These are phyloP conservation scores for Caenorhabditis brenneri DNA, from an alignment of 1,140 invertebrate genomes.

Conservation along the genomic window DNA sequence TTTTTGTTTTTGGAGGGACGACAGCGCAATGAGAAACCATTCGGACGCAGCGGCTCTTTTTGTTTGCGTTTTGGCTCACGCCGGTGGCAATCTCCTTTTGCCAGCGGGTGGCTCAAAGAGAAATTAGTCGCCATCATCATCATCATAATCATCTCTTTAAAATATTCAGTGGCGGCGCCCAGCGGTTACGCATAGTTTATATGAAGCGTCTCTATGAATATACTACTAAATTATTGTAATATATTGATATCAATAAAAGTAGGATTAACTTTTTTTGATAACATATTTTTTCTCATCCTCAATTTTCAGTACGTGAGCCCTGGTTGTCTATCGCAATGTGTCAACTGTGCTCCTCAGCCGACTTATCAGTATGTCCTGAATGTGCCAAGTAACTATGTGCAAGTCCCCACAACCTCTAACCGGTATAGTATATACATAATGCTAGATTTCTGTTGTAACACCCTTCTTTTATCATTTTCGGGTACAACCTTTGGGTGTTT, in stretches of 20 bases:
- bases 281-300: background rate
- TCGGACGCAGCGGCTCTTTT: slow-evolving; percentile 29
- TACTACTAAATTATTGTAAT: slow-evolving; percentile 21
- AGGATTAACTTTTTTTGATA: background rate
- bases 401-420: slow-evolving; percentile 41
- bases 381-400: slow-evolving; percentile 35
- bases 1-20: background rate
- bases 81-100: slow-evolving; percentile 23
- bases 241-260: slow-evolving; percentile 40
- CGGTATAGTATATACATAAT: no score
- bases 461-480: background rate
- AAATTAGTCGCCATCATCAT: slow-evolving; percentile 29
- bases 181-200: slow-evolving; percentile 5
- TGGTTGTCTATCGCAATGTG: slow-evolving; percentile 24
- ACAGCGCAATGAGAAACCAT: slow-evolving; percentile 31
- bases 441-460: background rate
- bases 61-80: slow-evolving; percentile 39
- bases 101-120: background rate
- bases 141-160: slow-evolving; percentile 27
- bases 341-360: slow-evolving; percentile 41
- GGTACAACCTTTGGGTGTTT: background rate
- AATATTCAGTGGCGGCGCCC: background rate
- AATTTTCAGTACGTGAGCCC: slow-evolving; percentile 33
- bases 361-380: slow-evolving; percentile 45
- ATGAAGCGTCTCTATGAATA: slow-evolving; percentile 18